A percentile compares a stretch with the other conserved stretches of the same genome.
Conservation (phyloP, 2,113 vertebrate species). For the Phycodurus eques region DNA sequence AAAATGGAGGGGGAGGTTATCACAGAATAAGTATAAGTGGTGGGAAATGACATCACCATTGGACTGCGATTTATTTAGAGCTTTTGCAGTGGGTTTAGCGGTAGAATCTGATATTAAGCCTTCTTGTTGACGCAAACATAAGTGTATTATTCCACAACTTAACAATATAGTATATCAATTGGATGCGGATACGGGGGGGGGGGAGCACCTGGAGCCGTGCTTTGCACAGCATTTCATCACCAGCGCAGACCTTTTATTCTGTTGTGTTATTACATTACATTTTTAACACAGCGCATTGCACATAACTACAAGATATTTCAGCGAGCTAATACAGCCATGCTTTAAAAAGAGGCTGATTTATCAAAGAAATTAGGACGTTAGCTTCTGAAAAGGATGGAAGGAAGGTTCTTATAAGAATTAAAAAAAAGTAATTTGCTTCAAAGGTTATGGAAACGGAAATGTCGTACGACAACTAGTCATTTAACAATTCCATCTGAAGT, state of each 20-base stretch:
- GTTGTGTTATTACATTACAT: conserved; percentile 21
- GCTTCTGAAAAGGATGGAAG: neutral
- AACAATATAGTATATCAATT: conserved; percentile 45
- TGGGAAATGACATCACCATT: conserved; percentile 39
- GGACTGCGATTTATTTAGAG: conserved; percentile 48
- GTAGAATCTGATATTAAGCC: conserved; percentile 23
- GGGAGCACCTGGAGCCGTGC: conserved; percentile 32
- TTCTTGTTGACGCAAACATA: conserved; percentile 6
- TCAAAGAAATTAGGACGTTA: neutral
- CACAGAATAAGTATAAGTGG: conserved; percentile 30
- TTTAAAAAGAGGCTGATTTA: neutral
- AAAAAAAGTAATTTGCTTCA: neutral
- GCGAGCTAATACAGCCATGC: conserved; percentile 6
- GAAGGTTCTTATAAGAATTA: neutral
- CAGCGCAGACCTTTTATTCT: conserved; percentile 26
- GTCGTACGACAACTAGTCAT: neutral
- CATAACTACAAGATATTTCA: conserved; percentile 14
- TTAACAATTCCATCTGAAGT: neutral
- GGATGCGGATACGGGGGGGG: conserved; percentile 5
- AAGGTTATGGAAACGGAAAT: neutral
- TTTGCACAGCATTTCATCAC: conserved; percentile 61
- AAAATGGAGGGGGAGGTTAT: conserved; percentile 44
- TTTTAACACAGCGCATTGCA: conserved; percentile 30
- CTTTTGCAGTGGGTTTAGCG: neutral
- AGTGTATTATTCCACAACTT: conserved; percentile 29